These are phyloP conservation scores for Calycopis cecrops DNA, from an alignment of 1,140 invertebrate genomes.

Conservation along the genomic window DNA sequence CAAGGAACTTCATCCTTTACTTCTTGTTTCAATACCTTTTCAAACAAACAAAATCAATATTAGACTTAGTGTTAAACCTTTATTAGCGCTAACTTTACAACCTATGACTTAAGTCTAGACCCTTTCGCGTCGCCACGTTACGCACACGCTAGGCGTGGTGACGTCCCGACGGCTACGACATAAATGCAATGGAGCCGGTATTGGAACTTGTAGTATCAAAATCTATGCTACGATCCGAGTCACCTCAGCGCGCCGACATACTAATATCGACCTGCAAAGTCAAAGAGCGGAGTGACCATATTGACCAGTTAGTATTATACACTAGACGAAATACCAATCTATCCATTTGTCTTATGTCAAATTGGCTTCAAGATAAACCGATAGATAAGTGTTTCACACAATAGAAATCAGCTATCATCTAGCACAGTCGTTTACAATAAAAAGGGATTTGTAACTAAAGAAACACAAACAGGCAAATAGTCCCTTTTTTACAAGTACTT, in stretches of 20 bases:
- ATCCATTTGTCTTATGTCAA: slow-evolving; percentile 23
- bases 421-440: background rate
- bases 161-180: slow-evolving; percentile 44
- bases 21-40: slow-evolving; percentile 77
- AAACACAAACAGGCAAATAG: background rate
- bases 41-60: slow-evolving; percentile 76
- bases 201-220: slow-evolving; percentile 53
- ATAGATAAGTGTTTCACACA: slow-evolving; percentile 10
- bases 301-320: slow-evolving; percentile 27
- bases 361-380: slow-evolving; percentile 5
- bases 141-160: slow-evolving; percentile 22
- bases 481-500: background rate
- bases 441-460: background rate
- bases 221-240: slow-evolving; percentile 52
- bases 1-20: slow-evolving; percentile 76
- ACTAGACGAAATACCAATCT: slow-evolving; percentile 21
- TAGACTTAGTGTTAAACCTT: slow-evolving; percentile 72
- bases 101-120: slow-evolving; percentile 62
- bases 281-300: slow-evolving; percentile 67
- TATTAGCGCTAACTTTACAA: slow-evolving; percentile 66
- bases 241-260: slow-evolving; percentile 56
- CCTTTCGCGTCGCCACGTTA: slow-evolving; percentile 33
- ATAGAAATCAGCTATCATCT: background rate
- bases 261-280: slow-evolving; percentile 76
- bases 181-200: slow-evolving; percentile 63